phyloP scores from a whole-genome alignment of 2,113 vertebrate genomes.

The Cinclus mexicanus region DNA sequence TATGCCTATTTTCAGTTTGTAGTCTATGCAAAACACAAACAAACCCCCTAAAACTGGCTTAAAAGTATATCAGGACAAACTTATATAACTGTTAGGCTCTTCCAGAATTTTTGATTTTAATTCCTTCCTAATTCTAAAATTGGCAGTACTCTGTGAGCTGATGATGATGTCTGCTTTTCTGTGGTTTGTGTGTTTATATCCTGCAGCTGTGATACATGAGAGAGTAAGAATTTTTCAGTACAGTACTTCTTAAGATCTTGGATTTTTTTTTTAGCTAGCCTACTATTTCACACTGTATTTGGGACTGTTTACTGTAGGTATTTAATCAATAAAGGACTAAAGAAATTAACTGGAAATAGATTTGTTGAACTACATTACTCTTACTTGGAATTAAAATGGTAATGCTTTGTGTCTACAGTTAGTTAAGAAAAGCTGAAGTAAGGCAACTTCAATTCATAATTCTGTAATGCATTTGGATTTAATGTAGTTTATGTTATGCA shows the following conservation, averaged over 20 bases:
- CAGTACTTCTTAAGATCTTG: background rate
- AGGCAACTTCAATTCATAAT: background rate
- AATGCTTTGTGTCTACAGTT: background rate
- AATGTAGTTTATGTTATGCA: background rate
- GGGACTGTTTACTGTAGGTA: background rate
- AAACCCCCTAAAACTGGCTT: background rate
- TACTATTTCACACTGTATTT: background rate
- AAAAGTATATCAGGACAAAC: background rate
- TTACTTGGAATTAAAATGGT: background rate
- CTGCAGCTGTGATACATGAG: background rate
- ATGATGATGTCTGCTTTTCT: background rate
- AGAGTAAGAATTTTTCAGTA: background rate
- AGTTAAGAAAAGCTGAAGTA: background rate
- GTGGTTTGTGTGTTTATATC: background rate
- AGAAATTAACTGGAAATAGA: background rate
- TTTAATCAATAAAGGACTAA: background rate
- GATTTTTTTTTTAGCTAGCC: background rate
- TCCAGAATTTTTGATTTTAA: background rate
- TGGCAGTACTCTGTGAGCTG: background rate
- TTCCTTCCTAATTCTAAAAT: background rate
- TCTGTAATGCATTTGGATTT: background rate
- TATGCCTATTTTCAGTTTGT: background rate
- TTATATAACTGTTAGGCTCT: background rate
- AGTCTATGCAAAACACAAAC: background rate
- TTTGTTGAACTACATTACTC: background rate